Evolutionary conservation across 2,888 invertebrate species (phyloP).

Genomic region (Diadromus collaris): DNA sequence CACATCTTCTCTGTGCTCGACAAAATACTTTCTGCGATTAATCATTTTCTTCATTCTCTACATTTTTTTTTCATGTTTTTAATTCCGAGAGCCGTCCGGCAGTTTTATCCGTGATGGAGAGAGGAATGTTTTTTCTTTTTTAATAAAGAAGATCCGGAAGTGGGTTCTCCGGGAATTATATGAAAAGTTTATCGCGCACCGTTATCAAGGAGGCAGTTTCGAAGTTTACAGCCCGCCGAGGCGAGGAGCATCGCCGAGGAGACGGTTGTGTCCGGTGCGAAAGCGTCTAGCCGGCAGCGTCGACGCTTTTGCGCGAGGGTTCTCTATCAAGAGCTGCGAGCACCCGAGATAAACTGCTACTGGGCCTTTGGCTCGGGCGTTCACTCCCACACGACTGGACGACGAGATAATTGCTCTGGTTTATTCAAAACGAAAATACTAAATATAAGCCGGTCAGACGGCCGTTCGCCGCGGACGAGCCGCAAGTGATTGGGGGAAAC

Average conservation of each 20-base stretch:
- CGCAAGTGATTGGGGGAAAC: not conserved
- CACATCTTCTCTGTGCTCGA: not conserved
- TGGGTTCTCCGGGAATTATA: not conserved
- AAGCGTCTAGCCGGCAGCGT: not conserved
- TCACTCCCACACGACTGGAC: not conserved
- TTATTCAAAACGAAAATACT: constrained; percentile 29
- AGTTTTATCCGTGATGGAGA: too few relatives aligned
- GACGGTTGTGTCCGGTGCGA: not conserved
- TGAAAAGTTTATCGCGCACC: not conserved
- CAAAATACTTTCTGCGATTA: too few relatives aligned
- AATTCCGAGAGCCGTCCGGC: too few relatives aligned
- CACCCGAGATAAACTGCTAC: constrained; percentile 27
- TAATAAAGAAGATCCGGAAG: not conserved
- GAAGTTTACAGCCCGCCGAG: not conserved
- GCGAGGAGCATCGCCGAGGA: not conserved
- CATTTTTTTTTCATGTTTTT: too few relatives aligned
- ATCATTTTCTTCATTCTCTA: too few relatives aligned
- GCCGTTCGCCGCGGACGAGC: not conserved
- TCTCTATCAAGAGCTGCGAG: not conserved
- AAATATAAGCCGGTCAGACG: not conserved
- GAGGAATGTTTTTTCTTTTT: too few relatives aligned
- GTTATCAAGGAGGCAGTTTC: constrained; percentile 2
- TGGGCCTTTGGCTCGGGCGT: constrained; percentile 4
- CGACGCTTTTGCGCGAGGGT: constrained; percentile 10
- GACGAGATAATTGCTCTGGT: constrained; percentile 26